A percentile compares a stretch with the other conserved stretches of the same genome.
Conservation (phyloP, 2,888 invertebrate genomes). For the Drepana falcataria region DNA sequence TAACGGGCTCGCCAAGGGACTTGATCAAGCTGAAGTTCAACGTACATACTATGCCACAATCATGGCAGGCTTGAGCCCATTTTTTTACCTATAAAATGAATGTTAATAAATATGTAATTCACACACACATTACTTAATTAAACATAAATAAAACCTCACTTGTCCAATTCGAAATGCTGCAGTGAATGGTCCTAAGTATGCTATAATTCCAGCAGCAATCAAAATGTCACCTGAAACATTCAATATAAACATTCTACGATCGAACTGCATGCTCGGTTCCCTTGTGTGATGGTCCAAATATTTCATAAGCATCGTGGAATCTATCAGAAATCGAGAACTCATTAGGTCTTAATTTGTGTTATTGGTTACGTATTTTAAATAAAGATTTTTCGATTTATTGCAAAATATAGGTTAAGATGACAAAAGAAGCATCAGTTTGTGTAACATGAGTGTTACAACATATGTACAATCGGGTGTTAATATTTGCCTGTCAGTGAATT, state of each 20-base stretch:
- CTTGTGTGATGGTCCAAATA: too few species aligned
- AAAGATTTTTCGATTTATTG: too few species aligned
- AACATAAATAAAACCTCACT: conserved; percentile 25
- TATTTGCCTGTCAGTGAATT: conserved; percentile 82
- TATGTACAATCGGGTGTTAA: background rate
- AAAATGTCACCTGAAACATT: conserved; percentile 88
- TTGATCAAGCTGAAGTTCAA: conserved; percentile 86
- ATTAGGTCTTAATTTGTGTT: too few species aligned
- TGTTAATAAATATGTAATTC: background rate
- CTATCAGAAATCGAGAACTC: too few species aligned
- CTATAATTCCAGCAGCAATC: conserved; percentile 92
- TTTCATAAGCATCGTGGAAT: too few species aligned
- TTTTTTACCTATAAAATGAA: conserved; percentile 76
- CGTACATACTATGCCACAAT: conserved; percentile 86
- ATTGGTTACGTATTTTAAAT: too few species aligned
- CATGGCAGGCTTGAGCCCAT: conserved; percentile 86
- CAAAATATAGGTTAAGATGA: too few species aligned
- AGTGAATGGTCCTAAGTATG: conserved; percentile 94
- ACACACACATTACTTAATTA: too few species aligned
- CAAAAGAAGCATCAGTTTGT: too few species aligned
- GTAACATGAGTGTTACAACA: background rate
- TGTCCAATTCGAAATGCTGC: conserved; percentile 81
- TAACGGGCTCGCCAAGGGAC: conserved; percentile 91
- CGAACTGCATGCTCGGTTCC: too few species aligned
- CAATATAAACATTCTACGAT: too few species aligned